phyloP scores from a whole-genome alignment of 1,140 invertebrate species.

The Drosophila sproati region DNA sequence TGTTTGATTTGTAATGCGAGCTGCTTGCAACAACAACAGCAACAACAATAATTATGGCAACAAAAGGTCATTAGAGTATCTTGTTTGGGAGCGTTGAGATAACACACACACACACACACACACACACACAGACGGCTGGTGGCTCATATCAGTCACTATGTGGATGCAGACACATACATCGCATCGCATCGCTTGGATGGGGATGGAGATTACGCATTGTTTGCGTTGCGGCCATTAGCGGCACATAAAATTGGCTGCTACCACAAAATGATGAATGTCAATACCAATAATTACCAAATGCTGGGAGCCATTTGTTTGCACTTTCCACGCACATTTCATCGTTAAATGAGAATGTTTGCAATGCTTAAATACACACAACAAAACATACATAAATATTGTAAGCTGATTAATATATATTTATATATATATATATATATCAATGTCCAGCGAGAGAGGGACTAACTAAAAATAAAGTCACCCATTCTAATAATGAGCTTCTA shows the following conservation, averaged over 20 bases:
- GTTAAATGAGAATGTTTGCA: background rate
- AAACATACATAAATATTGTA: too few species aligned
- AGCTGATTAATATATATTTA: too few species aligned
- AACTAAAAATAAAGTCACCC: too few species aligned
- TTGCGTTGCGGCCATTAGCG: constrained; percentile 25
- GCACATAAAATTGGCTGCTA: constrained; percentile 18
- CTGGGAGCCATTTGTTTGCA: constrained; percentile 19
- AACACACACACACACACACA: constrained; percentile 16
- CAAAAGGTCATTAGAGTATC: constrained; percentile 47
- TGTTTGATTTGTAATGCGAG: constrained; percentile 62
- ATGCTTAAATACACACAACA: too few species aligned
- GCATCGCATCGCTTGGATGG: too few species aligned
- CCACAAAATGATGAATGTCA: constrained; percentile 45
- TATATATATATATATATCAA: too few species aligned
- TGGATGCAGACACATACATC: background rate
- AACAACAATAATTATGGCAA: constrained; percentile 1
- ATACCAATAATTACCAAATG: constrained; percentile 56
- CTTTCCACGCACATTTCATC: background rate
- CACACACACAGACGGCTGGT: background rate
- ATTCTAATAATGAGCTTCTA: background rate
- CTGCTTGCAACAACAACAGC: constrained; percentile 3
- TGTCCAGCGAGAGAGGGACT: too few species aligned
- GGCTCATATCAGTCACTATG: background rate
- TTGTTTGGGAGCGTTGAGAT: constrained; percentile 25
- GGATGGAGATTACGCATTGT: constrained; percentile 14